Evolutionary conservation across 2,888 invertebrate species (phyloP), one percentile per base, ranked within the genome.

Genomic region (Spodoptera picta): DNA sequence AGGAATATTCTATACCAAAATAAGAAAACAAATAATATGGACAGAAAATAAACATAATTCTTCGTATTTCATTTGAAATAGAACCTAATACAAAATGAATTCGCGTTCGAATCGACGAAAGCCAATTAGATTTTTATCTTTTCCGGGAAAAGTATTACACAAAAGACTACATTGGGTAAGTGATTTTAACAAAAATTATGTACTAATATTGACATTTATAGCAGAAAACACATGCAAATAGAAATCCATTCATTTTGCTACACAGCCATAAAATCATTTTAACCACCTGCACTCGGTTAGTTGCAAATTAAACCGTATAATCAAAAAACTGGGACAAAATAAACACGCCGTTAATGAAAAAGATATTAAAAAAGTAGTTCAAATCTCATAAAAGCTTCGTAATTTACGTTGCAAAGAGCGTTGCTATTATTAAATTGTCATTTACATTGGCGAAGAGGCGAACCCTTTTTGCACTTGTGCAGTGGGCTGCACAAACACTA

Each of bases 401-500:
- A 71, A 79, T 77, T 78, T 77, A 68, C 68, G 71, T 42, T 48
- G 71, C 69, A 77, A 77, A 75, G 77, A 75, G 69, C 75, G 68
- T 65, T 65, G 73, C 73, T 79, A 79, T 81, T 83, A 84, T 84
- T 83, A 84, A 83, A 83, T 79, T 82, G 82, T 81, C 81, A 79
- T 84, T 81, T 78, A 74, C 80, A 75, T 73, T 74, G 82, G 79
- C 64, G 55, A 68, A 54, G 74, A 70, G 69, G 74, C 60, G 57
- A 72, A 75, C 77, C 80, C 84, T 88, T 89, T 89, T 88, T 89
- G 85, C 87, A 81, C 77, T 80, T 71, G 81, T 84, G 85, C 84
- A 84, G 82, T 86, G 69, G 78, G 69, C 79, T 79, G 80, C 80
- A 82, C 88, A 88, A 90, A 87, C 88, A 87, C 89, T 91, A 91